Evolutionary conservation across 2,797 vertebrate genomes (phyloP), one percentile per base, ranked within the genome.

Genomic region (Schizopygopsis malacanthus): DNA sequence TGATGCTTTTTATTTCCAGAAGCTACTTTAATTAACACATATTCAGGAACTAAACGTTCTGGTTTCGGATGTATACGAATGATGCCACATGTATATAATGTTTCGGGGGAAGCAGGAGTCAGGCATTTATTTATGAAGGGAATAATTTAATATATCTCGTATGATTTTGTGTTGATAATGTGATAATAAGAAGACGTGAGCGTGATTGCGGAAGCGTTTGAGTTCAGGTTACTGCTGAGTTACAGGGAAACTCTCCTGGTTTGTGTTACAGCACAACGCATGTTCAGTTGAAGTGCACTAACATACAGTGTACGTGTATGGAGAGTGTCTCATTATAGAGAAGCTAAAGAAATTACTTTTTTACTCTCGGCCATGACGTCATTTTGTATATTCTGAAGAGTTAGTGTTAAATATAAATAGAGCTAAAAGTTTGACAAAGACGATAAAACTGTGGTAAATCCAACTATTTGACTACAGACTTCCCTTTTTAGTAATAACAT

Each of bases 121-220:
- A 92, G 95, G 93, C 93, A 92, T 95, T 95, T 96, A 96, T 96
- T 96, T 96, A 96, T 96, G 91, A 95, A 93, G 93, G 94, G 94
- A 94, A 95, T 90, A 95, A 92, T 95, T 95, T 95, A 96, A 96
- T 96, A 96, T 96, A 96, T 96, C 94, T 93, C 93, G 91, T 94
- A 93, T 92, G 92, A 92, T 83, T 92, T 90, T 93, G 90, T 93
- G 93, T 92, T 85, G 90, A 65, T 25, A 90, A 91, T 91, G 91
- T 92, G 92, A 94, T 87, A 77, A 81, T 73, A 86, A 84, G 84
- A 87, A 83, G 87, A 87, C 85, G 82, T 88, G 86, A 82, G 86
- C 86, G 87, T 86, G 41, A 78, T 80, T 83, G 83, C 82, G 65
- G 81, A 85, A 81, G 70, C 85, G 82, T 79, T 86, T 77, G 73